A percentile compares a stretch with the other conserved stretches of the same genome.
Evolutionary conservation across 2,113 vertebrate species (phyloP).

Genomic region (Ariopsis seemanni): DNA sequence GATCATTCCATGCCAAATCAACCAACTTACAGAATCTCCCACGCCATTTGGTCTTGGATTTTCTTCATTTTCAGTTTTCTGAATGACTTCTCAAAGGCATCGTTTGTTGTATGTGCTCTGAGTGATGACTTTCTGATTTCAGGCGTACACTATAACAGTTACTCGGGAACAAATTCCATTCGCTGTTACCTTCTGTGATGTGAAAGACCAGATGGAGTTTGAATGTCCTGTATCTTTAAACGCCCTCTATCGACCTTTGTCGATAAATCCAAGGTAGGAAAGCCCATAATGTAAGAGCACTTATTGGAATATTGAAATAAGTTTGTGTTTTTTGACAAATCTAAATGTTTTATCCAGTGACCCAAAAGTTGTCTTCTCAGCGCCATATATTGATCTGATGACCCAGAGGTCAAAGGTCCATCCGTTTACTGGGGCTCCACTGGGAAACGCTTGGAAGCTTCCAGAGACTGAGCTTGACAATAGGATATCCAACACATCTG

Average conservation of each 20-base stretch:
- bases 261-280: slow-evolving; percentile 66
- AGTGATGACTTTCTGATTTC: slow-evolving; percentile 7
- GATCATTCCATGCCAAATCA: no score
- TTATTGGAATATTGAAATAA: not conserved
- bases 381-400: slow-evolving; percentile 68
- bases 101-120: not conserved
- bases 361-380: slow-evolving; percentile 68
- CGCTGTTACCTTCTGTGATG: slow-evolving; percentile 65
- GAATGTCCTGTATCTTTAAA: slow-evolving; percentile 69
- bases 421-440: slow-evolving; percentile 61
- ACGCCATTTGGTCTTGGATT: no score
- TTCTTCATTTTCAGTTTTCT: not conserved
- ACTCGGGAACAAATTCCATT: slow-evolving; percentile 62
- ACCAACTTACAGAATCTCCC: no score
- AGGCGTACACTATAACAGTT: slow-evolving; percentile 64
- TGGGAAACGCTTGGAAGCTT: slow-evolving; percentile 65
- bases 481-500: slow-evolving; percentile 62
- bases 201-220: slow-evolving; percentile 63
- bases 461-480: slow-evolving; percentile 65
- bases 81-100: not conserved
- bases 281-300: not conserved
- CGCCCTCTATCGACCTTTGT: slow-evolving; percentile 68
- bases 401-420: slow-evolving; percentile 65
- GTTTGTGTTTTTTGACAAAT: not conserved
- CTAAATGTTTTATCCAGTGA: slow-evolving; percentile 59